Evolutionary conservation across 2,797 vertebrate species (phyloP), one percentile per base, ranked within the genome.

Genomic region (Myotis planiceps): DNA sequence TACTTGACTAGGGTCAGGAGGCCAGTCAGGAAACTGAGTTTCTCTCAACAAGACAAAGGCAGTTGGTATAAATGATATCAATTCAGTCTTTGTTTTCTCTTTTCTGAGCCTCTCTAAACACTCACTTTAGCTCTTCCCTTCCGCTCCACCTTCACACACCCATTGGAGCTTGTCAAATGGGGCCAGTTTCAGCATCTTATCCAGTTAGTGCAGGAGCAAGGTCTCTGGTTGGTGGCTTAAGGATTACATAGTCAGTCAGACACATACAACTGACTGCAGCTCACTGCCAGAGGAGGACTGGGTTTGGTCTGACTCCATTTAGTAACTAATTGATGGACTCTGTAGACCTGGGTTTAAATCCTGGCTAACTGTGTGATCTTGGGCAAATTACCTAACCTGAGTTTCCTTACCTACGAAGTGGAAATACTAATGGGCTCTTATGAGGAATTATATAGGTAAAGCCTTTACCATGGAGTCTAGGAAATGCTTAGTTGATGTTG

Each of bases 1-100:
- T 15, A 74, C 51, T 79, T 76, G 32, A 80, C 14, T 65, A 29
- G n/a, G 45, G 60, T 47, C 39, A 76, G 81, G 81, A 7, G 19
- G 5, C 29, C 49, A 45, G n/a, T 6, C 34, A 80, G 34, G 37
- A 90, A 94, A 47, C 49, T 51, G 51, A 71, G 13, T 82, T 92
- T 94, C 55, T 74, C 25, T 83, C 16, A 63, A 27, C 12, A 75
- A 90, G 55, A 90, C 68, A 92, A 76, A 94, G 55, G n/a, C n/a
- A 68, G 14, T 10, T 74, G 45, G 58, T 63, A 65, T 82, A 79
- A 83, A 39, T 83, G 42, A 47, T 68, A 68, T 49, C 42, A 58
- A 34, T 42, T 58, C n/a, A 55, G 53, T 92, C 51, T 95, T 78
- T 76, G 45, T 53, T 79, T 23, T 82, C 53, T 74, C 45, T 90